Conservation (phyloP, 2,797 vertebrate species). For the Sylvia borin region DNA sequence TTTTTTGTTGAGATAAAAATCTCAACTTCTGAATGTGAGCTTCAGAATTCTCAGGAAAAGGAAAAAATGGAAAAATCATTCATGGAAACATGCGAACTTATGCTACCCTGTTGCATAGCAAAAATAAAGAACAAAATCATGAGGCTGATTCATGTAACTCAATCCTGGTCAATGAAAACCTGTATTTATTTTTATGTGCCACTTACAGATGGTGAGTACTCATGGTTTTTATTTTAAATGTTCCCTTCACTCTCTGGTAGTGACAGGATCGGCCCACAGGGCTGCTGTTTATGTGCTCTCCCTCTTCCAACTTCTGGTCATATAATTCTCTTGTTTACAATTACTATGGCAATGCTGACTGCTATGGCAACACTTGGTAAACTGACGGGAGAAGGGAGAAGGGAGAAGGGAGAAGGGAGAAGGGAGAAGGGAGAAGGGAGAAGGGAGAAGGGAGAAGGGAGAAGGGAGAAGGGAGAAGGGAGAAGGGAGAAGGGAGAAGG, state of each 20-base stretch:
- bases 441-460: no score
- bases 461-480: no score
- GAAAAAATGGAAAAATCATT: not conserved
- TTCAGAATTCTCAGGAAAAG: not conserved
- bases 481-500: no score
- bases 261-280: slow-evolving; percentile 4
- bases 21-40: not conserved
- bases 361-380: slow-evolving; percentile 54
- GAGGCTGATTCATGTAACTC: not conserved
- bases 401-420: no score
- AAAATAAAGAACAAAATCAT: not conserved
- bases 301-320: slow-evolving; percentile 7
- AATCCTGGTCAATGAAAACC: not conserved
- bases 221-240: fast-evolving
- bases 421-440: no score
- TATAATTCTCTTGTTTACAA: slow-evolving; percentile 66
- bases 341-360: slow-evolving; percentile 54
- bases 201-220: not conserved
- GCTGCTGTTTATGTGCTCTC: slow-evolving; percentile 2
- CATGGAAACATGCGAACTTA: not conserved
- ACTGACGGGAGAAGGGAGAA: not conserved
- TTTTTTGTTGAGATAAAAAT: not conserved
- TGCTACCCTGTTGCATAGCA: not conserved
- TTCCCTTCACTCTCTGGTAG: not conserved
- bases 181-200: not conserved